Conservation (phyloP, 1,140 invertebrate genomes). For the Pseudoatta argentina region DNA sequence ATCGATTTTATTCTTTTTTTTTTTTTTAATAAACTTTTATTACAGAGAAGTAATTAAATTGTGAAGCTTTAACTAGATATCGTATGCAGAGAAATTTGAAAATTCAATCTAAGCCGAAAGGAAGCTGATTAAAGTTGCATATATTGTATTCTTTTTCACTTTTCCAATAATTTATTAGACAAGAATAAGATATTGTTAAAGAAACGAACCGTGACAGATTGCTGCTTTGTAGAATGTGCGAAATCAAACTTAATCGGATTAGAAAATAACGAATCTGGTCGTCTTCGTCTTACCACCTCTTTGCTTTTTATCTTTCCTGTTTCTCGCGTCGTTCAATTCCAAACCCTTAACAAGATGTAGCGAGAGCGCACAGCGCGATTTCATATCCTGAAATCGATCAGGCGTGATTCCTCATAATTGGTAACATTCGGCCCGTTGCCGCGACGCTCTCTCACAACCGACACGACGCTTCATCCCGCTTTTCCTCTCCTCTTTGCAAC, state of each 20-base stretch:
- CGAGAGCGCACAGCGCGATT: constrained; percentile 66
- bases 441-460: constrained; percentile 46
- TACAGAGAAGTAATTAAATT: constrained; percentile 14
- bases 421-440: constrained; percentile 76
- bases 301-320: constrained; percentile 23
- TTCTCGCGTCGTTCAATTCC: constrained; percentile 38
- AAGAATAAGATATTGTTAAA: not conserved
- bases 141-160: not conserved
- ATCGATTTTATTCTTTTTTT: not conserved
- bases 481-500: constrained; percentile 67
- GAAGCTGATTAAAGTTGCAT: not conserved
- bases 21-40: not conserved
- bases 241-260: constrained; percentile 42
- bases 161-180: not conserved
- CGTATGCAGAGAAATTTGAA: not conserved
- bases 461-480: not conserved
- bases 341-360: constrained; percentile 62
- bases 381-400: constrained; percentile 79
- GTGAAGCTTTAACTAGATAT: constrained; percentile 4
- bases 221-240: not conserved
- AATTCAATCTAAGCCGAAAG: not conserved
- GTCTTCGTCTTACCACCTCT: not conserved
- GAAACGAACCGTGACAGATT: not conserved
- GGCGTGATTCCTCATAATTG: constrained; percentile 81
- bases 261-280: constrained; percentile 20